These are phyloP conservation scores for Nestor notabilis DNA, from an alignment of 2,113 vertebrate genomes.

Conservation along the genomic window DNA sequence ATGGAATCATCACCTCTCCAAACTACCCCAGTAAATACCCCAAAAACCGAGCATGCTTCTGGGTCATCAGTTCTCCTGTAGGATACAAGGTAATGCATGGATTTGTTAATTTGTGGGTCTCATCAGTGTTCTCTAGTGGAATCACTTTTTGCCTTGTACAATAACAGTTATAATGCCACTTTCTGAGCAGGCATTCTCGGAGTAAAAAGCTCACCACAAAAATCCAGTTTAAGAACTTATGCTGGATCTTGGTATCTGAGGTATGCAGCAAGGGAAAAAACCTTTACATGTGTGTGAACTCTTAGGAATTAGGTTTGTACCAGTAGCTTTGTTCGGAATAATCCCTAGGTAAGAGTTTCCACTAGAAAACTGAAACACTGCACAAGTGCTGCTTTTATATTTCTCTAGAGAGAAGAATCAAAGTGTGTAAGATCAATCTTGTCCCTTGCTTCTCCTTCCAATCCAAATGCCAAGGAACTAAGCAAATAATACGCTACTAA, in stretches of 20 bases:
- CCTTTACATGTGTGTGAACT: background rate
- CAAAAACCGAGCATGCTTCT: slow-evolving; percentile 50
- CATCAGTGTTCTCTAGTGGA: background rate
- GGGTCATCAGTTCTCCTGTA: slow-evolving; percentile 61
- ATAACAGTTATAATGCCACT: background rate
- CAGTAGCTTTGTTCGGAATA: background rate
- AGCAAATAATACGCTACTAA: background rate
- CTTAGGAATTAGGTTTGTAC: background rate
- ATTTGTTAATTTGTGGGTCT: background rate
- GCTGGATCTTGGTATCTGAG: background rate
- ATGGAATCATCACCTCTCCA: slow-evolving; percentile 61
- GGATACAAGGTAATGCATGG: slow-evolving; percentile 52
- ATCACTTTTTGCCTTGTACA: background rate
- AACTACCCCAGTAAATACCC: slow-evolving; percentile 65
- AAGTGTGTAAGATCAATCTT: background rate
- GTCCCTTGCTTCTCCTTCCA: background rate
- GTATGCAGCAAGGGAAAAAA: background rate
- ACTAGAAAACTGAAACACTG: background rate
- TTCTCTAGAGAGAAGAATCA: background rate
- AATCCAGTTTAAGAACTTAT: background rate
- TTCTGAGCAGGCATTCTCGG: background rate
- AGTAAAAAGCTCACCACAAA: background rate
- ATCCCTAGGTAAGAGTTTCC: background rate
- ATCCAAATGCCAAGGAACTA: background rate
- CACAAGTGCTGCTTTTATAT: background rate